Percentiles rank a stretch among this genome's conserved stretches.
phyloP scores from a whole-genome alignment of 2,888 invertebrate species.

The Pristionchus maxplancki region DNA sequence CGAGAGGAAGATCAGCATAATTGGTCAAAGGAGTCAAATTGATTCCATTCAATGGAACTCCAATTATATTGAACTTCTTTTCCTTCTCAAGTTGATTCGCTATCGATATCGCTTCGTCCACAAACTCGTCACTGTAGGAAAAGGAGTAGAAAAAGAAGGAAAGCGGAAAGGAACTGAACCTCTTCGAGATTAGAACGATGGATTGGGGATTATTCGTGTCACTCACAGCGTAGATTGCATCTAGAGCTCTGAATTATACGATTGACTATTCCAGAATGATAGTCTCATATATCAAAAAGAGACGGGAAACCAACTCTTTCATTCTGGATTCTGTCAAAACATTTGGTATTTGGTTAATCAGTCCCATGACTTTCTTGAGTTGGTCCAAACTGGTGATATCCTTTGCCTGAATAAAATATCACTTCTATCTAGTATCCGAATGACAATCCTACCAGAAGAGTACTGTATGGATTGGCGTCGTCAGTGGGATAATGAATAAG shows the following conservation, averaged over 20 bases:
- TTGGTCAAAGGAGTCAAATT: neutral
- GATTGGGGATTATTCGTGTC: neutral
- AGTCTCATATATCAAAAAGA: too few relatives aligned
- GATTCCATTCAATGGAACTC: slow-evolving; percentile 2
- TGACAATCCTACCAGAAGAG: neutral
- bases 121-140: slow-evolving; percentile 1
- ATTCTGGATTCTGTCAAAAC: neutral
- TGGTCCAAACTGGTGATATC: neutral
- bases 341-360: neutral
- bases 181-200: neutral
- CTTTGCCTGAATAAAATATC: neutral
- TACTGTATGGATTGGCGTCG: neutral
- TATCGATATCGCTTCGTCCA: neutral
- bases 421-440: neutral
- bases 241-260: neutral
- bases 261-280: neutral
- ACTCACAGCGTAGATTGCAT: neutral
- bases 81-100: neutral
- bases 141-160: neutral
- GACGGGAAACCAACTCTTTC: neutral
- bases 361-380: neutral
- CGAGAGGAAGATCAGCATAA: neutral
- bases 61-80: neutral
- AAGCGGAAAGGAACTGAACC: too few relatives aligned
- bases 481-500: neutral